phyloP scores from a whole-genome alignment of 1,140 invertebrate species.

The Odontomachus brunneus region DNA sequence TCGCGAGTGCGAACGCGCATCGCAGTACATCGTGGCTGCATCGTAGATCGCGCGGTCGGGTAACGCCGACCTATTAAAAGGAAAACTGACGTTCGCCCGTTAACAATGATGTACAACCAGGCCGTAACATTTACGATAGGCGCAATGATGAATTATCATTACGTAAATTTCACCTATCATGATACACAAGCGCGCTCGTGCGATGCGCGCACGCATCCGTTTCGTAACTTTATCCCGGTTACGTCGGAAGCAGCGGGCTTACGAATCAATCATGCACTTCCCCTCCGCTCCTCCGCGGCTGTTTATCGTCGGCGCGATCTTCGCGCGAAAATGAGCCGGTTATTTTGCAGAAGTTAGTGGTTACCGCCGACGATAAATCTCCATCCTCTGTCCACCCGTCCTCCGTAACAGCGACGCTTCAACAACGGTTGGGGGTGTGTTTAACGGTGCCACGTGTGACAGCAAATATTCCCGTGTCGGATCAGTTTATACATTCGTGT shows the following conservation, averaged over 20 bases:
- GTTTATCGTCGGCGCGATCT: conserved; percentile 23
- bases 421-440: conserved; percentile 20
- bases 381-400: background rate
- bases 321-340: background rate
- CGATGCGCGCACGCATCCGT: background rate
- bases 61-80: conserved; percentile 52
- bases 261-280: conserved; percentile 41
- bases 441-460: conserved; percentile 8
- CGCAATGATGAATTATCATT: conserved; percentile 58
- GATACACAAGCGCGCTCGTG: background rate
- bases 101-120: conserved; percentile 45
- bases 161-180: conserved; percentile 38
- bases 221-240: conserved; percentile 23
- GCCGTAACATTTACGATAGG: conserved; percentile 43
- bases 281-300: background rate
- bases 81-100: conserved; percentile 19
- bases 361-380: conserved; percentile 19
- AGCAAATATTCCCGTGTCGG: conserved; percentile 1
- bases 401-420: background rate
- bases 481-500: background rate
- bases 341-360: background rate
- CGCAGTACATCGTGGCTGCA: conserved; percentile 1
- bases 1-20: conserved; percentile 16
- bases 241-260: conserved; percentile 21
- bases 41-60: background rate